These are phyloP conservation scores for Artibeus jamaicensis DNA, from an alignment of 2,797 vertebrate species.

Conservation along the genomic window DNA sequence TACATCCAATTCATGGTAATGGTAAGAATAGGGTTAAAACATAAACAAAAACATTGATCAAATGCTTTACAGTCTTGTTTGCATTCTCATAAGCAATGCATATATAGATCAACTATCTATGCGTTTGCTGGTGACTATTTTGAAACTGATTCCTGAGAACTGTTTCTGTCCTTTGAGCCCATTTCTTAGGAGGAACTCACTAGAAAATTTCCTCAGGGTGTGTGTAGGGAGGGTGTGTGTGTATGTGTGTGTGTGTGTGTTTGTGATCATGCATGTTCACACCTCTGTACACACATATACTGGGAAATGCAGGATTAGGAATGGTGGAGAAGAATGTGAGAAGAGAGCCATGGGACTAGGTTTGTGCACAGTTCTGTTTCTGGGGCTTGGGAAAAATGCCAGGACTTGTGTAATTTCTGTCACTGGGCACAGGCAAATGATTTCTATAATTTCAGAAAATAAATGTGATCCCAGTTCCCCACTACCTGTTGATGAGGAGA, in stretches of 20 bases:
- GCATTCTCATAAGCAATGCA: neutral
- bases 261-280: neutral
- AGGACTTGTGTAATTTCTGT: neutral
- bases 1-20: neutral
- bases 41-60: neutral
- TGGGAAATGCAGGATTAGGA: neutral
- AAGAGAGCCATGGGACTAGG: neutral
- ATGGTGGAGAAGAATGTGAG: neutral
- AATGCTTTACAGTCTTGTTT: neutral
- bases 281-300: neutral
- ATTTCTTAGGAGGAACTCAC: neutral
- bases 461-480: neutral
- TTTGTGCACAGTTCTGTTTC: neutral
- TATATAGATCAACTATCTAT: neutral
- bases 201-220: neutral
- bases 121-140: neutral
- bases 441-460: constrained; percentile 45
- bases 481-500: constrained; percentile 11
- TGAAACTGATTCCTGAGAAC: neutral
- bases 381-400: neutral
- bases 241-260: too few species aligned
- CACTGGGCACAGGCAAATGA: neutral
- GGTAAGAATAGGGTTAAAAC: neutral
- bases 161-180: neutral
- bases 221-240: neutral